These are phyloP conservation scores for Noctuana brunneofusca DNA, from an alignment of 2,888 invertebrate genomes.

Conservation along the genomic window DNA sequence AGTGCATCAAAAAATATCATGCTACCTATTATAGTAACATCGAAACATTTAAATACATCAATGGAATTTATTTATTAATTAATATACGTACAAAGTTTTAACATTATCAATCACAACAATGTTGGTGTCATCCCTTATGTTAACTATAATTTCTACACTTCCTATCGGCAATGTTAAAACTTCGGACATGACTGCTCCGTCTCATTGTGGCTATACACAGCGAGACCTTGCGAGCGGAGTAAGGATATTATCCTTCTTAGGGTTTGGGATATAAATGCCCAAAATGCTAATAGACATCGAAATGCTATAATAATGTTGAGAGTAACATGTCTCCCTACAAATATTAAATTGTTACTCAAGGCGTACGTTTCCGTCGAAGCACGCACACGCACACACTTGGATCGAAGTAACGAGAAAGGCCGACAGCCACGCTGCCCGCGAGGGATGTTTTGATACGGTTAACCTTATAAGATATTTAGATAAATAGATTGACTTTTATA, in stretches of 20 bases:
- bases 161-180: constrained; percentile 18
- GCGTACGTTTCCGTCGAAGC: too few relatives aligned
- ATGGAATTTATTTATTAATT: constrained; percentile 62
- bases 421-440: neutral
- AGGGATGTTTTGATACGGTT: neutral
- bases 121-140: neutral
- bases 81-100: constrained; percentile 20
- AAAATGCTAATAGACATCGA: constrained; percentile 34
- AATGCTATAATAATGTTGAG: constrained; percentile 37
- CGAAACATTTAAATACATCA: constrained; percentile 61
- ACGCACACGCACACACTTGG: neutral
- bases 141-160: constrained; percentile 20
- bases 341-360: neutral
- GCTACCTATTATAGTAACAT: constrained; percentile 61
- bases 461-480: neutral
- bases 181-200: neutral
- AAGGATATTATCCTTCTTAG: constrained; percentile 7
- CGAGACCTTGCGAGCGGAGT: neutral
- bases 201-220: neutral
- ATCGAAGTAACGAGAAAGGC: neutral
- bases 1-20: constrained; percentile 70
- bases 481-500: constrained; percentile 5
- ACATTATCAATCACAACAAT: constrained; percentile 16
- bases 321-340: constrained; percentile 18
- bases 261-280: constrained; percentile 40